These are phyloP conservation scores for Magallana angulata DNA, from an alignment of 1,140 invertebrate genomes.

Conservation along the genomic window DNA sequence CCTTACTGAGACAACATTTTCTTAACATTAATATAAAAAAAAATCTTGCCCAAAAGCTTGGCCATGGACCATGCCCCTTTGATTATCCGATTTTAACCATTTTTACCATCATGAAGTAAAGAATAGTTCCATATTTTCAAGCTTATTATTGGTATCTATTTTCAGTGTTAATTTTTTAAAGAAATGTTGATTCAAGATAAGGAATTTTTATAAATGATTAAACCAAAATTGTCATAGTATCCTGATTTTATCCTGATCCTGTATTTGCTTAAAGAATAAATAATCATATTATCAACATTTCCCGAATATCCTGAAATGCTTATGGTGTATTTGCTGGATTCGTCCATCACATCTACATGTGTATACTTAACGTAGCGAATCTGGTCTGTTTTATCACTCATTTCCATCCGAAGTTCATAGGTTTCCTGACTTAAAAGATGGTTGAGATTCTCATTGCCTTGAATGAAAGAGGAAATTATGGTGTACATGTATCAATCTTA, in stretches of 20 bases:
- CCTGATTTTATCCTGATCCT: conserved; percentile 91
- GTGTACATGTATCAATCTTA: too few relatives aligned
- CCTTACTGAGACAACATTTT: too few relatives aligned
- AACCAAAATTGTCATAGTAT: conserved; percentile 90
- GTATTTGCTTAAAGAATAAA: conserved; percentile 85
- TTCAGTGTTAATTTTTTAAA: neutral
- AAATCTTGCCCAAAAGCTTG: too few relatives aligned
- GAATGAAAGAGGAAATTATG: neutral
- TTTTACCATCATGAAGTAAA: neutral
- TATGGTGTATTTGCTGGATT: conserved; percentile 71
- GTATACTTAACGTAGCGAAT: conserved; percentile 79
- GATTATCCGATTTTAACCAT: neutral
- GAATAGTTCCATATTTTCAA: neutral
- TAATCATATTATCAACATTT: too few relatives aligned
- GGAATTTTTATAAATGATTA: neutral
- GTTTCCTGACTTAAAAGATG: conserved; percentile 82
- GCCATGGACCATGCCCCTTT: too few relatives aligned
- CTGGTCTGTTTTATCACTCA: conserved; percentile 95
- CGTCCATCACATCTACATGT: conserved; percentile 49
- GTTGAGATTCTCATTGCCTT: conserved; percentile 77
- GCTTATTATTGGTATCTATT: neutral
- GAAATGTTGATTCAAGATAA: neutral
- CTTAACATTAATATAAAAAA: too few relatives aligned
- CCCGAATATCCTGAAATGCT: too few relatives aligned
- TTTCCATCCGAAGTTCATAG: conserved; percentile 92